phyloP scores from a whole-genome alignment of 2,888 invertebrate species.

The Acleris holmiana region DNA sequence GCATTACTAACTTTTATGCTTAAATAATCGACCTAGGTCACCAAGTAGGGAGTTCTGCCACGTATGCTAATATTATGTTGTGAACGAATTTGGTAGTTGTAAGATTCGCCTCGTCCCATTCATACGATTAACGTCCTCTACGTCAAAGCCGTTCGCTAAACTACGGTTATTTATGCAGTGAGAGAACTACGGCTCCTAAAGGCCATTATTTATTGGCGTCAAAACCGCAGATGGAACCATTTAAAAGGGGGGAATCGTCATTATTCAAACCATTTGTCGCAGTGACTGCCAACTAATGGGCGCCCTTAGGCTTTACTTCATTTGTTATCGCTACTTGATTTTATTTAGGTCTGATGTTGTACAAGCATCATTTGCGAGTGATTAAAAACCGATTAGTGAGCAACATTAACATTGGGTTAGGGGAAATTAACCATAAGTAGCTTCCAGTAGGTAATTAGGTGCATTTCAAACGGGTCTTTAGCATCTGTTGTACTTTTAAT shows the following conservation, averaged over 20 bases:
- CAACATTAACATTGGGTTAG: neutral
- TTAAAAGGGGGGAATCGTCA: slow-evolving; percentile 53
- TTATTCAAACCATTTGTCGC: slow-evolving; percentile 64
- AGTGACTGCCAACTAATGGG: slow-evolving; percentile 52
- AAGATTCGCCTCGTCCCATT: slow-evolving; percentile 23
- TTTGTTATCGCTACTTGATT: slow-evolving; percentile 47
- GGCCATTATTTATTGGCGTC: slow-evolving; percentile 42
- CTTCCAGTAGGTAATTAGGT: too few species aligned
- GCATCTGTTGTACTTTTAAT: too few species aligned
- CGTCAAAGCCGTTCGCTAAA: neutral
- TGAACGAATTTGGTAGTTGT: too few species aligned
- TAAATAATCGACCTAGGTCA: too few species aligned
- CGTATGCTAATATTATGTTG: too few species aligned
- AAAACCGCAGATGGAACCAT: slow-evolving; percentile 52
- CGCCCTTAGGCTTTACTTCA: slow-evolving; percentile 47
- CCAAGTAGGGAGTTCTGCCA: too few species aligned
- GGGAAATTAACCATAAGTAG: too few species aligned
- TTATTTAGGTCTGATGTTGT: slow-evolving; percentile 41
- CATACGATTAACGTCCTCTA: neutral
- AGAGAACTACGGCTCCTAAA: slow-evolving; percentile 26
- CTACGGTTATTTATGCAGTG: slow-evolving; percentile 28
- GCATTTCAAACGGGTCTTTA: too few species aligned
- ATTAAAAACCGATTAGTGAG: slow-evolving; percentile 18
- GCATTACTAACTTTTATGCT: too few species aligned
- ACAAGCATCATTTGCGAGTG: slow-evolving; percentile 1